Base-by-base conservation (phyloP, 2,888 invertebrate genomes). In the Acleris holmiana region DNA sequence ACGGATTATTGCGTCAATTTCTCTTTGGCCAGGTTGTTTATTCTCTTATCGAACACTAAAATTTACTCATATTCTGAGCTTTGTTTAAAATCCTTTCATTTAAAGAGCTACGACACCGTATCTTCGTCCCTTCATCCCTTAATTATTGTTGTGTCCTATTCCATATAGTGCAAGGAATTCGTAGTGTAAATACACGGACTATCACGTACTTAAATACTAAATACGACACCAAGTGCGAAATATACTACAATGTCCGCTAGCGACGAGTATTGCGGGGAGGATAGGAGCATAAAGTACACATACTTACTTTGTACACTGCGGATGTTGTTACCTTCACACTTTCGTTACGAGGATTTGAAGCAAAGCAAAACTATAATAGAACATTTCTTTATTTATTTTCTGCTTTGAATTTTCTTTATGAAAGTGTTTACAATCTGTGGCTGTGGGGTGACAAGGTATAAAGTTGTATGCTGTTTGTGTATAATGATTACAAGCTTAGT, bases 261-360 rank as follows among this genome's bases (percentile, higher is more conserved):
- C 44, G 55, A 44, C 23, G 55, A 44, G 41, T 44, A 55, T 55
- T 55, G 55, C 13, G 55, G 55, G 21, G 15, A 15, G 17, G 55
- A 55, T 55, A 44, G 44, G 15, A 55, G 55, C 54, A 35, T 55
- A 55, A 55, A 55, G 55, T 47, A 57, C 56, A 23, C 29, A 57
- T 29, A 57, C 47, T 47, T 55, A 23, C 8, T 25, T 25, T 18
- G 56, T 57, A 57, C 56, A 47, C 19, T 57, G 44, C 13, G 23
- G 23, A 55, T 44, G 40, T 44, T 55, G 55, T 44, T 44, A 55
- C 44, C 41, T 55, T 44, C 21, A 8, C 21, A 23, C 44, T 23
- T 8, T 15, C 15, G n/a, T 44, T 44, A n/a, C 6, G n/a, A n/a
- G 44, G 1, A 44, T 15, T 17, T 17, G 2, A 44, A 44, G n/a